Base-by-base conservation (phyloP, 2,797 vertebrate genomes). In the Cynodonichthys magdalenae region DNA sequence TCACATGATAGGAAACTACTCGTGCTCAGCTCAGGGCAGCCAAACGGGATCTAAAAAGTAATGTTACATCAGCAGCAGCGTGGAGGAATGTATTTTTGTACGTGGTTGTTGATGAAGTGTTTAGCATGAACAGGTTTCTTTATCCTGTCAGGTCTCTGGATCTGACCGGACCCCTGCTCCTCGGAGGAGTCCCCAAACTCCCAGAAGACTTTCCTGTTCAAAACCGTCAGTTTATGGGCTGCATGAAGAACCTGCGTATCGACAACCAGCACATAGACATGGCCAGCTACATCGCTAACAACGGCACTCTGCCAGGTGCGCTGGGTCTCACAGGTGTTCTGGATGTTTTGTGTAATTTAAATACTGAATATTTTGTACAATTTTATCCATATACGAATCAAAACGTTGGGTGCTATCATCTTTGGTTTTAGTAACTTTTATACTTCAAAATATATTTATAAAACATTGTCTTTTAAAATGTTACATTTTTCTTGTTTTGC, bases 31-130 rank as follows among this genome's bases (percentile, higher is more conserved):
- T 17, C 96, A 96, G 89, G 96, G 95, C 53, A 96, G 93, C 84
- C 96, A 98, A 59, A 93, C 94, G 0, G 97, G 97, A 87, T 96
- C 94, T 80, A 98, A 98, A 79, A 98, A 97, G 97, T 98, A 80
- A 94, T 94, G 67, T 6, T 12, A 4, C 12, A 47, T 45, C 18
- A 29, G 17, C 24, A 24, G 24, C 24, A 24, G 24, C 24, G 3
- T 34, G 31, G 31, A 67, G 31, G 77, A 58, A 78, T 88, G 1
- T 65, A 85, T 90, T 59, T 47, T 14, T 12, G 36, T 4, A 39
- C 36, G 4, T 39, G 12, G 36, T 14, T 39, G 36, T 14, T 39
- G 10, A 39, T 12, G 36, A 39, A 39, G 36, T 4, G 15, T 17
- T 29, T 51, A n/a, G 24, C 69, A 15, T 48, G 17, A 71, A 80